Evolutionary conservation across 2,888 invertebrate genomes (phyloP).

Genomic region (Rotaria macrura): DNA sequence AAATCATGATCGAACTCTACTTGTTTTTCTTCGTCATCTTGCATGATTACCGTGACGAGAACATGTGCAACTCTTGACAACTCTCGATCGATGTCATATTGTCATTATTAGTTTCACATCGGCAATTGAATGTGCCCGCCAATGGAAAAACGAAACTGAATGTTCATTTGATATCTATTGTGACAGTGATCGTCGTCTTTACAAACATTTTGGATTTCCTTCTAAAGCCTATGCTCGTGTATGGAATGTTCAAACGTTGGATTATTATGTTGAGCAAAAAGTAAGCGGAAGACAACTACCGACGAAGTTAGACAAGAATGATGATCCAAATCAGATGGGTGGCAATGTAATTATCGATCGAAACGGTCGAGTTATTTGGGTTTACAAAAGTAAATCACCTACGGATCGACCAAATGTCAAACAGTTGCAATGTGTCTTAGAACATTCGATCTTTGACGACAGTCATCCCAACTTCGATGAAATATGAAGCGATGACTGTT

Average conservation of each 20-base stretch:
- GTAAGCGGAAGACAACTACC: conserved; percentile 5
- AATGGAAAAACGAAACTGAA: conserved; percentile 25
- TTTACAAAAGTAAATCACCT: conserved; percentile 29
- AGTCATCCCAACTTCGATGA: neutral
- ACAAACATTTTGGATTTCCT: conserved; percentile 24
- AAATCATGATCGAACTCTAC: neutral
- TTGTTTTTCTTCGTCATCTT: conserved; percentile 29
- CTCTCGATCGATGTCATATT: conserved; percentile 23
- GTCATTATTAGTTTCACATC: conserved; percentile 27
- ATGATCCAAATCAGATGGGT: conserved; percentile 33
- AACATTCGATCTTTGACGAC: neutral
- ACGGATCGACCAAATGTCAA: conserved; percentile 19
- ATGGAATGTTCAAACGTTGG: conserved; percentile 26
- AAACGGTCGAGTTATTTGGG: neutral
- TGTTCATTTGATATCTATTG: conserved; percentile 7
- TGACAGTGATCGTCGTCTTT: conserved; percentile 21
- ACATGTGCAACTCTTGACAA: conserved; percentile 23
- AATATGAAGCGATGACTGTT: neutral
- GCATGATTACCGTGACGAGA: conserved; percentile 34
- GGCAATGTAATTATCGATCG: conserved; percentile 26
- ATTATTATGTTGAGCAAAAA: conserved; percentile 30
- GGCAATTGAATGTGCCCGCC: conserved; percentile 16
- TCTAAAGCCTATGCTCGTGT: conserved; percentile 13
- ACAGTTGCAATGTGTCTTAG: neutral
- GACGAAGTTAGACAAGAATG: conserved; percentile 22